phyloP scores from a whole-genome alignment of 2,113 vertebrate genomes.

The Corythaeola cristata region DNA sequence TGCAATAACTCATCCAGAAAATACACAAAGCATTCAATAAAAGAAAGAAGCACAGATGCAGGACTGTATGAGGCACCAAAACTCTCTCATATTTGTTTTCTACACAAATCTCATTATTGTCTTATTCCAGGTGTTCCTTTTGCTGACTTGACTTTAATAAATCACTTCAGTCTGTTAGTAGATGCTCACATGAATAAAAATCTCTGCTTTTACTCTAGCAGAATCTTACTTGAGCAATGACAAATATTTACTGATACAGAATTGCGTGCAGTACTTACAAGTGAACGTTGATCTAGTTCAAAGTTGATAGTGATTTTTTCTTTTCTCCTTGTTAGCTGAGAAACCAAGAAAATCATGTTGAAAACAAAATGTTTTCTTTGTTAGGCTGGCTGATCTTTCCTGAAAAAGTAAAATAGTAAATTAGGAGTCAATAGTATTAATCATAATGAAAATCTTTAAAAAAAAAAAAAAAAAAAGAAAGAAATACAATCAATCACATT shows the following conservation, averaged over 20 bases:
- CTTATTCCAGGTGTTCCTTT: conserved; percentile 45
- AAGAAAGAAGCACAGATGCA: conserved; percentile 4
- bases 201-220: neutral
- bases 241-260: conserved; percentile 7
- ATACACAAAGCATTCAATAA: neutral
- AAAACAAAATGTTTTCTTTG: neutral
- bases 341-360: neutral
- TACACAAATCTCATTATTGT: neutral
- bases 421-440: neutral
- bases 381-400: neutral
- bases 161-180: neutral
- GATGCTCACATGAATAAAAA: conserved; percentile 27
- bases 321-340: neutral
- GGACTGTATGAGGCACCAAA: neutral
- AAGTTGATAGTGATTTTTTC: neutral
- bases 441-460: neutral
- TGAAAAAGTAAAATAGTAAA: neutral
- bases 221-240: neutral
- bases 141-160: conserved; percentile 58
- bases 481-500: neutral
- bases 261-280: neutral
- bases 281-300: neutral
- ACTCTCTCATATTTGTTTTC: neutral
- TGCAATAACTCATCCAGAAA: conserved; percentile 4
- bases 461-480: neutral